Percentiles rank a stretch among this genome's conserved stretches.
Conservation (phyloP, 2,888 invertebrate species). For the Willowsia nigromaculata region DNA sequence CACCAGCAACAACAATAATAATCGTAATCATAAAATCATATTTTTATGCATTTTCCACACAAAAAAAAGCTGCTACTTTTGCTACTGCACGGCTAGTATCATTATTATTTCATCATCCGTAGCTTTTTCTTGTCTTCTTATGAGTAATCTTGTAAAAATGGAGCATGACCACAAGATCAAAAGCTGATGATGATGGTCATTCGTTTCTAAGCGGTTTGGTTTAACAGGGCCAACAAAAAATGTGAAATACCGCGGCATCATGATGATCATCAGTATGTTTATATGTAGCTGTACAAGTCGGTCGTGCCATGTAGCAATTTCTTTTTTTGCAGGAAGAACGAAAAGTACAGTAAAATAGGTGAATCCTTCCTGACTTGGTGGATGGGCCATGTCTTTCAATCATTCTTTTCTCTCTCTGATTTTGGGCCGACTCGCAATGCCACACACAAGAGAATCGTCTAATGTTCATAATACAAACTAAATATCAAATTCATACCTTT, state of each 20-base stretch:
- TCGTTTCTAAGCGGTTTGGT: slow-evolving; percentile 31
- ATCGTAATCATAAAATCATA: slow-evolving; percentile 5
- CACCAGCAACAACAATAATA: background rate
- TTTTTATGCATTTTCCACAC: slow-evolving; percentile 26
- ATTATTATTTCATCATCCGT: background rate
- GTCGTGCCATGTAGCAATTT: slow-evolving; percentile 37
- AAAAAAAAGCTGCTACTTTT: background rate
- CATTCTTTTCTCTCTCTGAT: background rate
- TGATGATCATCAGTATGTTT: background rate
- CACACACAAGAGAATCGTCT: no score
- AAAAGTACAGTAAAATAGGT: background rate
- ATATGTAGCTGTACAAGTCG: background rate
- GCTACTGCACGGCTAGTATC: background rate
- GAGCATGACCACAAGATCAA: slow-evolving; percentile 46
- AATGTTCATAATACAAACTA: no score
- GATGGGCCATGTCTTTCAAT: background rate
- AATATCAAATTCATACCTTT: background rate
- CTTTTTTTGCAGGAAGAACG: slow-evolving; percentile 27
- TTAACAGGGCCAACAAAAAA: slow-evolving; percentile 10
- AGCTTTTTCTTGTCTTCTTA: background rate
- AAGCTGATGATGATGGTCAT: background rate
- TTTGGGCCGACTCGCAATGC: background rate
- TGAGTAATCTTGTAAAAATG: slow-evolving; percentile 41
- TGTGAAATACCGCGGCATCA: background rate
- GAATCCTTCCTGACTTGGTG: slow-evolving; percentile 17